Evolutionary conservation across 1,140 invertebrate genomes (phyloP), one percentile per base, ranked within the genome.

Genomic region (Microplitis mediator): DNA sequence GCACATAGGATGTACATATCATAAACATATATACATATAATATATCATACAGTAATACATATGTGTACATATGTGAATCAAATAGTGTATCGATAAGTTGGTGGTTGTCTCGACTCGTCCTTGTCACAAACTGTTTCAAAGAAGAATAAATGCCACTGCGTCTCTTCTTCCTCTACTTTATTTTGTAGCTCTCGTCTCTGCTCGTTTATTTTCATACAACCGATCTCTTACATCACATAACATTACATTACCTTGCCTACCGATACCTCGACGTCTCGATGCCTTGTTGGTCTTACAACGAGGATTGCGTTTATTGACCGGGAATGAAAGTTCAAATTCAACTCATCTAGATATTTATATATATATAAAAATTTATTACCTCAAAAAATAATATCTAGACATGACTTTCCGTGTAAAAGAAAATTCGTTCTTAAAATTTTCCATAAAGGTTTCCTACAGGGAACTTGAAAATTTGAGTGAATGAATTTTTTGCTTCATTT

Each of bases 271-370:
- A 45, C 39, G 6, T 45, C 6, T 45, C 6, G 39, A 6, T 45
- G 6, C 39, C 2, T 45, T 6, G 39, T 45, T 23, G 23, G 23
- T 23, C 23, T 23, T 23, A 45, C 11, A 45, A 45, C 39, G 0
- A 65, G 36, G 36, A 51, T 45, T 13, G 16, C 45, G 63, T 66
- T 66, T 66, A 66, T 66, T 66, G 63, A 52, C 63, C 50, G 63
- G 14, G 16, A 66, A 66, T 66, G 63, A 66, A n/a, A 32, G 39
- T 66, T 11, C 32, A 50, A 11, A 45, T 45, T 45, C 39, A 9
- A 45, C 45, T 66, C 39, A 8, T 51, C 39, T 14, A 3, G 39
- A 52, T 50, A 66, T 34, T 31, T 52, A 8, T 31, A 9, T 13
- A 16, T 50, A 51, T 66, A 39, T 6, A 6, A 8, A 39, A 9